Evolutionary conservation across 2,113 vertebrate genomes (phyloP), one percentile per base, ranked within the genome.

Genomic region (Saccopteryx leptura): DNA sequence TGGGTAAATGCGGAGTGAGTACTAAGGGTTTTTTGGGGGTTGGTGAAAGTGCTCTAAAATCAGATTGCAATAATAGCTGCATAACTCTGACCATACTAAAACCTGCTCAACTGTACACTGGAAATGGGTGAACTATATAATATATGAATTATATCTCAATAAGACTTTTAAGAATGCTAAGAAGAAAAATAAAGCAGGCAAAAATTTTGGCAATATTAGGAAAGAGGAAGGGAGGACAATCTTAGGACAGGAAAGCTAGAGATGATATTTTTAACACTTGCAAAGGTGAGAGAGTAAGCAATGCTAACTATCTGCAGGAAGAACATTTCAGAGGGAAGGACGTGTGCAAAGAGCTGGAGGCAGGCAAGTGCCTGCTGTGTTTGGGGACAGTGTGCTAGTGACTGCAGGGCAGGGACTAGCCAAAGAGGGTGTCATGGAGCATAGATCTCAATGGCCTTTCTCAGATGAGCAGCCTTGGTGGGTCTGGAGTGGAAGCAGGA

Each of bases 41-140:
- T 66, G 26, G 21, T 87, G 11, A 79, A 68, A 83, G 23, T 81
- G 60, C 58, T 88, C 72, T 75, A 87, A 89, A 91, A 39, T 91
- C 65, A 76, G 66, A 83, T 52, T 33, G 9, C 88, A 54, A 21
- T 90, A 14, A 60, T 74, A 12, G 3, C 39, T 79, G 18, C 8
- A 26, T 17, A 56, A 19, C 26, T 71, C 87, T 69, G 48, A 60
- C 39, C 58, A 52, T 65, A 17, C n/a, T 76, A 52, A 88, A 85
- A 76, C 15, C 24, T 88, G 33, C 80, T 66, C 23, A 66, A 56
- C 90, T 28, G 0, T 93, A 5, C 1, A 46, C 12, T 28, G 74
- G 39, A 71, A 69, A 8, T 87, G 48, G 61, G 24, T 68, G 9
- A 79, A 60, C 18, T 48, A 13, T 78, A 8, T 65, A 28, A 9